Evolutionary conservation across 2,888 invertebrate species (phyloP).

Genomic region (Alloplasta piceator): DNA sequence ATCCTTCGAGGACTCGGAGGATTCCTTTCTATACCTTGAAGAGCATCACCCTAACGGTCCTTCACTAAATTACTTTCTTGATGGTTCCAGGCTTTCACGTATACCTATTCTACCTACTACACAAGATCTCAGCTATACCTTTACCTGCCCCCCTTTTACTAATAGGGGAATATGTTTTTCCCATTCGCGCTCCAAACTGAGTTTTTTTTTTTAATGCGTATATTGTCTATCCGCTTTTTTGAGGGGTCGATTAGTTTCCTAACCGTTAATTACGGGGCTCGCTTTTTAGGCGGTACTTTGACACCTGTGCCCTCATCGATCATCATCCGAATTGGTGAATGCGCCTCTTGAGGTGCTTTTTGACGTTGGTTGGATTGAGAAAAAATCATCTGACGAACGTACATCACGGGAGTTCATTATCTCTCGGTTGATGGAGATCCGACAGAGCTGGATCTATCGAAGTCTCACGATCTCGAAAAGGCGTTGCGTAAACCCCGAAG

Average conservation of each 20-base stretch:
- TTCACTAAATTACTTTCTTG: slow-evolving; percentile 61
- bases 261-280: slow-evolving; percentile 63
- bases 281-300: slow-evolving; percentile 75
- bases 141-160: slow-evolving; percentile 34
- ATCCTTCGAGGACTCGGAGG: slow-evolving; percentile 34
- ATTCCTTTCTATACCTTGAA: slow-evolving; percentile 32
- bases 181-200: slow-evolving; percentile 20
- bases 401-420: slow-evolving; percentile 63
- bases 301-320: slow-evolving; percentile 78
- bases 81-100: slow-evolving; percentile 42
- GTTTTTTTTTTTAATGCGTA: no score
- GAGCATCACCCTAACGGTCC: slow-evolving; percentile 52
- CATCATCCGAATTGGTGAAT: slow-evolving; percentile 71
- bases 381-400: slow-evolving; percentile 28
- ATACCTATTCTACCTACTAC: background rate
- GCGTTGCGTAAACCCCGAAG: background rate
- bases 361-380: slow-evolving; percentile 20
- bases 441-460: slow-evolving; percentile 57
- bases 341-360: slow-evolving; percentile 56
- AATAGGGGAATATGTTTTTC: slow-evolving; percentile 53
- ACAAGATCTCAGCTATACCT: background rate
- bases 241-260: slow-evolving; percentile 61
- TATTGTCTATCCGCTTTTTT: slow-evolving; percentile 10
- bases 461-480: slow-evolving; percentile 21
- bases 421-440: slow-evolving; percentile 60